Evolutionary conservation across 1,140 invertebrate genomes (phyloP).

Genomic region (Theocolax elegans): DNA sequence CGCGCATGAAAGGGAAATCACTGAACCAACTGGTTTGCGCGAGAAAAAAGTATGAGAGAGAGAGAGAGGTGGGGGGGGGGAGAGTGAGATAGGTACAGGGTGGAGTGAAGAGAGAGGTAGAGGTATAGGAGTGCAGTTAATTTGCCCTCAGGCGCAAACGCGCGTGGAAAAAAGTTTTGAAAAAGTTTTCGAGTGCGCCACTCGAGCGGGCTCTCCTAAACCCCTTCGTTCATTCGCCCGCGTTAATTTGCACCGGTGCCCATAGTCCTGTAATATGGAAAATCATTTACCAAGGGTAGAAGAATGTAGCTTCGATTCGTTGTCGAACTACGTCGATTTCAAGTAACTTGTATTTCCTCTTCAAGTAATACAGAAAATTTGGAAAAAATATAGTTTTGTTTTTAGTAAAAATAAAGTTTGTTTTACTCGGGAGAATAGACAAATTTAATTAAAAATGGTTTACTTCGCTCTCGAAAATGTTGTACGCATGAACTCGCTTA

Average conservation of each 20-base stretch:
- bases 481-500: too few species aligned
- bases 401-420: too few species aligned
- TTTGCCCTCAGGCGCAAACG: neutral
- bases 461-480: too few species aligned
- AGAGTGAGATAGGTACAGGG: too few species aligned
- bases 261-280: neutral
- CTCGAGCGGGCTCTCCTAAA: neutral
- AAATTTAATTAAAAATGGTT: too few species aligned
- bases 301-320: conserved; percentile 5
- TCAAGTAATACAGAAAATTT: too few species aligned
- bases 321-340: neutral
- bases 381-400: too few species aligned
- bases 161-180: neutral
- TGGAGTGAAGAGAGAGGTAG: too few species aligned
- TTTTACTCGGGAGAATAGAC: too few species aligned
- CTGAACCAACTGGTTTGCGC: neutral
- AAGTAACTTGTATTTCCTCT: too few species aligned
- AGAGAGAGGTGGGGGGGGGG: too few species aligned
- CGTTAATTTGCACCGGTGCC: neutral
- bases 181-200: neutral
- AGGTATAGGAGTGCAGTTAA: too few species aligned
- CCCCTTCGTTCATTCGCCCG: neutral
- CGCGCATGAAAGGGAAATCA: neutral
- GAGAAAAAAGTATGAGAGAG: conserved; percentile 1
- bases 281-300: conserved; percentile 6